Evolutionary conservation across 2,888 invertebrate genomes (phyloP), one percentile per base, ranked within the genome.

Genomic region (Cerastis leucographa): DNA sequence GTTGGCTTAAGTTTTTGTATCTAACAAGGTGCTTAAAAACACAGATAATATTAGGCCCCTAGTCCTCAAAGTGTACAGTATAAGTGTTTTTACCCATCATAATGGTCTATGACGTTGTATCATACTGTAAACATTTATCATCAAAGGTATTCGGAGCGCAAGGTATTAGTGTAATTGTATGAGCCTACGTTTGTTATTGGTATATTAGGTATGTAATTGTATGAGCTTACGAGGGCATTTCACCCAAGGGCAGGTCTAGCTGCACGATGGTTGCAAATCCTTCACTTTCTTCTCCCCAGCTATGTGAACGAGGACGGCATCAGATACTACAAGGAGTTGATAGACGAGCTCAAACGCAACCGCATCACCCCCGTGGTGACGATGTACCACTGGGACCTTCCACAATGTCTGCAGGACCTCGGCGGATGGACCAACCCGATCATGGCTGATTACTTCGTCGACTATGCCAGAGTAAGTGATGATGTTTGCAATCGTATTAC

Each of bases 371-470:
- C 98, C 0, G 90, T 97, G 76, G 96, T 97, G 7, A 97, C 97
- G 0, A 94, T 98, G 91, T 97, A 97, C 94, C 98, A 98, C 88
- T 97, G 97, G 97, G 97, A 98, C 89, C 94, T 97, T 74, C 97
- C 98, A 0, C 97, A 97, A 87, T 74, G 88, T 6, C 90, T 97
- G 17, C 97, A 97, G 93, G 97, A 97, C 68, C 91, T 97, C 9
- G 97, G 98, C 0, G 98, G 97, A 0, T 98, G 97, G 97, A 96
- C 97, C 40, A 98, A 97, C 90, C 97, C 97, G 0, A 81, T 96
- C 17, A 96, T 97, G 69, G 97, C 96, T 0, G 97, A 97, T 56
- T 97, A 97, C 91, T 98, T 97, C 88, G 95, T 94, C 22, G 97
- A 97, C 84, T 98, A 97, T 77, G 97, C 97, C 0, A 94, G 94